Percentiles rank a stretch among this genome's conserved stretches.
phyloP scores from a whole-genome alignment of 2,888 invertebrate species.

The Sinelater perroti region DNA sequence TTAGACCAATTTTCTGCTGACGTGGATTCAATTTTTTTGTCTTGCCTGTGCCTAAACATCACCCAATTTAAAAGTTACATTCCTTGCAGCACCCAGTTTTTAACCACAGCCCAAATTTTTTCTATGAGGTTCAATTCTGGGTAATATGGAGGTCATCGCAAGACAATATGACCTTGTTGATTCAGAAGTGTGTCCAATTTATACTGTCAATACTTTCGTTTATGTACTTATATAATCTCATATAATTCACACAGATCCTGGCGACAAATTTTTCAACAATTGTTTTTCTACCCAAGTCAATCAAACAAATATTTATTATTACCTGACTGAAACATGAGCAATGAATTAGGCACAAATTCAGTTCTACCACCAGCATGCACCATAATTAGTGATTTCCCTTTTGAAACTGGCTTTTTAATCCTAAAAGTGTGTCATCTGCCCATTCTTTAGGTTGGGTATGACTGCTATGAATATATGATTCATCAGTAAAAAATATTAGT shows the following conservation, averaged over 20 bases:
- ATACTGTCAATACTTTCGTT: slow-evolving; percentile 1
- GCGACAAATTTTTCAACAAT: not conserved
- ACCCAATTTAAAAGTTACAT: not conserved
- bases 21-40: no score
- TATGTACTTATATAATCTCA: not conserved
- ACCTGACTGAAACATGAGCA: slow-evolving; percentile 30
- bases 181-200: not conserved
- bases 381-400: slow-evolving; percentile 41
- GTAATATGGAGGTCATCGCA: slow-evolving; percentile 1
- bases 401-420: slow-evolving; percentile 33
- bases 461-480: no score
- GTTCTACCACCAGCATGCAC: slow-evolving; percentile 27
- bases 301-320: slow-evolving; percentile 3
- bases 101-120: slow-evolving; percentile 8
- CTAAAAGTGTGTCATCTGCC: not conserved
- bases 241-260: not conserved
- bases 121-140: slow-evolving; percentile 8
- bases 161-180: slow-evolving; percentile 1
- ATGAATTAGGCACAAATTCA: slow-evolving; percentile 23
- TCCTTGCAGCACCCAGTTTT: slow-evolving; percentile 1
- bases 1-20: no score
- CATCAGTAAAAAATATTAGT: no score
- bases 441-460: no score
- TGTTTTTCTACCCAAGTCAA: not conserved
- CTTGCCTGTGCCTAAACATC: slow-evolving; percentile 1